A percentile compares a stretch with the other conserved stretches of the same genome.
Conservation (phyloP, 1,140 invertebrate species). For the Zaprionus capensis region DNA sequence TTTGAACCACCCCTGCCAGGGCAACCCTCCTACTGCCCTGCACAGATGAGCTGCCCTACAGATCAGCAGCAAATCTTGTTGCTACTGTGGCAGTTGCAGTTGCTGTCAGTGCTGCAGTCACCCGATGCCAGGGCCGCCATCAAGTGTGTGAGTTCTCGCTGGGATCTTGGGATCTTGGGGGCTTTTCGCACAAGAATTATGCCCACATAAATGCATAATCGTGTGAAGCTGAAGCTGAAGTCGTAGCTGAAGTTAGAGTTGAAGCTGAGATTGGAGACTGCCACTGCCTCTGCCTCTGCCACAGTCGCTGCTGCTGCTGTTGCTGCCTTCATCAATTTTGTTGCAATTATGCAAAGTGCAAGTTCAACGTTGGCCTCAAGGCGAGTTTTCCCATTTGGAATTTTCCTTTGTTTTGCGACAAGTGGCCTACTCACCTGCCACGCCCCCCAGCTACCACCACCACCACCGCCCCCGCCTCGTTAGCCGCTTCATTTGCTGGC, state of each 20-base stretch:
- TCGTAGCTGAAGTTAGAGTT: not conserved
- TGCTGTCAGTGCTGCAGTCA: conserved; percentile 7
- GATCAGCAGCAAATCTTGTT: not conserved
- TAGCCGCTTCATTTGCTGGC: conserved; percentile 68
- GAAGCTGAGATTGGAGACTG: not conserved
- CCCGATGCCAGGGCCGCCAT: conserved; percentile 40
- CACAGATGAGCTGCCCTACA: not conserved
- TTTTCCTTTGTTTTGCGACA: conserved; percentile 13
- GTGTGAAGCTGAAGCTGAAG: conserved; percentile 8
- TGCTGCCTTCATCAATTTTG: not conserved
- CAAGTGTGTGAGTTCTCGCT: conserved; percentile 48
- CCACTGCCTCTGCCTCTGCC: not conserved
- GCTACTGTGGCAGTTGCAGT: not conserved
- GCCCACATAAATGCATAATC: conserved; percentile 14
- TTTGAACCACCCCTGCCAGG: no score
- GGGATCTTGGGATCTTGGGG: conserved; percentile 20
- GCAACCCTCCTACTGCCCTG: not conserved
- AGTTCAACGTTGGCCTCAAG: conserved; percentile 69
- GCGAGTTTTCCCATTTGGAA: conserved; percentile 21
- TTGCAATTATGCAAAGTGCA: conserved; percentile 80
- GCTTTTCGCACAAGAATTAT: conserved; percentile 66
- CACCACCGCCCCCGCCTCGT: conserved; percentile 16
- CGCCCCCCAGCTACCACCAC: not conserved
- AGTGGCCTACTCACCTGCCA: conserved; percentile 1
- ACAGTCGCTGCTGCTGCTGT: not conserved